Conservation (phyloP, 1,140 invertebrate genomes). For the Cherax destructor region DNA sequence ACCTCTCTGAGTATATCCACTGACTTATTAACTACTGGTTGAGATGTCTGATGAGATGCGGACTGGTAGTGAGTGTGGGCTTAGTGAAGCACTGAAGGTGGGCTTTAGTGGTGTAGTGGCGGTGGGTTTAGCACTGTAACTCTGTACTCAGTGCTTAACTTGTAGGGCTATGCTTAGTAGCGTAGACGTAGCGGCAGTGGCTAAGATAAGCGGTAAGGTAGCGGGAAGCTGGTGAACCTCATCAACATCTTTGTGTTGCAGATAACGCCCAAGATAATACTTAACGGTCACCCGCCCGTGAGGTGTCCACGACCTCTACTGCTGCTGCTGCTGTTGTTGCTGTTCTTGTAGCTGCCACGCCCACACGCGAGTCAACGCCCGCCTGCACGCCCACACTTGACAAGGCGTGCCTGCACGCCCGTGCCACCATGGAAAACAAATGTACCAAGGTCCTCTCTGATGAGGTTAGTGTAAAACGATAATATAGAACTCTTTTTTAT, state of each 20-base stretch:
- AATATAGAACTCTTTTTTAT: not conserved
- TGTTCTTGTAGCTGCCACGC: constrained; percentile 19
- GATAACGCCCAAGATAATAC: constrained; percentile 59
- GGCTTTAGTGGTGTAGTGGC: constrained; percentile 12
- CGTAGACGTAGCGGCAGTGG: constrained; percentile 8
- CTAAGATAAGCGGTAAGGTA: constrained; percentile 62
- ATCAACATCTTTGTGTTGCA: constrained; percentile 66
- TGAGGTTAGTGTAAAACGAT: constrained; percentile 2
- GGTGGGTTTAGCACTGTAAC: not conserved
- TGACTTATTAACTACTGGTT: too few relatives aligned
- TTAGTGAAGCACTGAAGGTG: not conserved
- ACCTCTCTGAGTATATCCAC: too few relatives aligned
- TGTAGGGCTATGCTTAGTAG: too few relatives aligned
- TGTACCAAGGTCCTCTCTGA: not conserved
- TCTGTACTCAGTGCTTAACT: too few relatives aligned
- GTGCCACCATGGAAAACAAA: constrained; percentile 1
- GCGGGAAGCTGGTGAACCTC: constrained; percentile 65
- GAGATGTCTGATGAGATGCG: too few relatives aligned
- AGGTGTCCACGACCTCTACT: constrained; percentile 6
- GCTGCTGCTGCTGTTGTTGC: constrained; percentile 14
- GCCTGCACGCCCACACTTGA: not conserved
- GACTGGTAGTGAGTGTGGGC: too few relatives aligned
- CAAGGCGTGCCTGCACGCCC: not conserved
- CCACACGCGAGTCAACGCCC: constrained; percentile 24
- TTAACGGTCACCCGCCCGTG: constrained; percentile 63